Conservation (phyloP, 2,113 vertebrate species). For the Spermophilus dauricus region DNA sequence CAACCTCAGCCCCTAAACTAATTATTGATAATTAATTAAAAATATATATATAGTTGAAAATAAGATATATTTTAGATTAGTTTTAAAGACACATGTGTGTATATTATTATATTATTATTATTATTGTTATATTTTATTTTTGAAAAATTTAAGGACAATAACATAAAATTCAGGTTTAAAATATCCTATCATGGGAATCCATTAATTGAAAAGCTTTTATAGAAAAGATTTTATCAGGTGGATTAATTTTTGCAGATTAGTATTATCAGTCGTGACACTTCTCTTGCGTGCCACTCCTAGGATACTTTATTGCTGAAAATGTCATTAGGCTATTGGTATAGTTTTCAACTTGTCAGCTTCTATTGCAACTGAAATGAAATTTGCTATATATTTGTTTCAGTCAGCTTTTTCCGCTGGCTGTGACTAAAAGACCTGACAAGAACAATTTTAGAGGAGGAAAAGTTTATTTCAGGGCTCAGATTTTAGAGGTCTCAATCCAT, state of each 20-base stretch:
- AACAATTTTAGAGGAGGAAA: too few species aligned
- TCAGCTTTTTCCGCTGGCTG: too few species aligned
- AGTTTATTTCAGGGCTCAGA: too few species aligned
- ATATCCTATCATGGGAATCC: neutral
- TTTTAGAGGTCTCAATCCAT: too few species aligned
- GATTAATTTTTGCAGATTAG: constrained; percentile 63
- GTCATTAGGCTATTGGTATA: constrained; percentile 54
- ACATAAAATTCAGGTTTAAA: constrained; percentile 54
- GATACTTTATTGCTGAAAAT: constrained; percentile 26
- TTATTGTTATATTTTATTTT: neutral
- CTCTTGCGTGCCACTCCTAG: neutral
- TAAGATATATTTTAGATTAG: neutral
- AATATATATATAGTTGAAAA: neutral
- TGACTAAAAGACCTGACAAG: too few species aligned
- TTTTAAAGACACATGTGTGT: neutral
- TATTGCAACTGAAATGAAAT: constrained; percentile 58
- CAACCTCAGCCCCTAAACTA: too few species aligned
- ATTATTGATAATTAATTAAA: too few species aligned
- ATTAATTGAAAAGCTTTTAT: constrained; percentile 35
- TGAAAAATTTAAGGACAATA: neutral
- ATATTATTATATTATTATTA: too few species aligned
- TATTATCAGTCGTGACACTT: constrained; percentile 18
- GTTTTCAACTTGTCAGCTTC: constrained; percentile 63
- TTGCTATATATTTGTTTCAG: neutral
- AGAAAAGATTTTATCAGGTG: constrained; percentile 16